Evolutionary conservation across 2,113 vertebrate genomes (phyloP).

Genomic region (Rhinogobius similis): DNA sequence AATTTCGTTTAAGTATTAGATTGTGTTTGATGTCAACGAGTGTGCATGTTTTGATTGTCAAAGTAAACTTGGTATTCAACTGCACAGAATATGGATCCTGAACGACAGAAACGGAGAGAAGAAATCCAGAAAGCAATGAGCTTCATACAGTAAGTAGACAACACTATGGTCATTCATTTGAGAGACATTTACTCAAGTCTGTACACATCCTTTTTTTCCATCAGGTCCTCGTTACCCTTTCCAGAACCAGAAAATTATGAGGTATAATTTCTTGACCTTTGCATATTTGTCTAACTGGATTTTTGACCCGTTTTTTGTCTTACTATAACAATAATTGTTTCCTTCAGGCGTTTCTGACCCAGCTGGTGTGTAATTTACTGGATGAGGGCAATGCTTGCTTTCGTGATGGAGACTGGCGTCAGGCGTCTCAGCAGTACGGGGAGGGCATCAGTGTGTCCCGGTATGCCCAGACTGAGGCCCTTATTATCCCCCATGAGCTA

Average conservation of each 20-base stretch:
- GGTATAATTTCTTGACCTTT: constrained; percentile 71
- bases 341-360: constrained; percentile 87
- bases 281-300: background rate
- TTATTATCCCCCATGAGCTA: constrained; percentile 87
- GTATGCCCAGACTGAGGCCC: constrained; percentile 90
- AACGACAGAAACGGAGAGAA: constrained; percentile 91
- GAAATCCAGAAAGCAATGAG: constrained; percentile 97
- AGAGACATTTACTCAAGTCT: background rate
- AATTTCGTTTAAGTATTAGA: background rate
- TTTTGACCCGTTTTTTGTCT: background rate
- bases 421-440: constrained; percentile 87
- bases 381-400: constrained; percentile 94
- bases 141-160: constrained; percentile 93
- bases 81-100: constrained; percentile 80
- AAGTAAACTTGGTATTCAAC: constrained; percentile 13
- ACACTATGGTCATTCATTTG: background rate
- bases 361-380: constrained; percentile 92
- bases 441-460: constrained; percentile 93
- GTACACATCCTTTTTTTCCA: constrained; percentile 14
- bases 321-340: too few species aligned
- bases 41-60: background rate
- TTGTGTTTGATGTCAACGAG: background rate
- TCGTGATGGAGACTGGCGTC: constrained; percentile 88
- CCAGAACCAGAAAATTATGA: constrained; percentile 93
- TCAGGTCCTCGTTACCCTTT: constrained; percentile 93